A percentile compares a stretch with the other conserved stretches of the same genome.
These are phyloP conservation scores for Oedothorax gibbosus DNA, from an alignment of 1,140 invertebrate species.

Conservation along the genomic window DNA sequence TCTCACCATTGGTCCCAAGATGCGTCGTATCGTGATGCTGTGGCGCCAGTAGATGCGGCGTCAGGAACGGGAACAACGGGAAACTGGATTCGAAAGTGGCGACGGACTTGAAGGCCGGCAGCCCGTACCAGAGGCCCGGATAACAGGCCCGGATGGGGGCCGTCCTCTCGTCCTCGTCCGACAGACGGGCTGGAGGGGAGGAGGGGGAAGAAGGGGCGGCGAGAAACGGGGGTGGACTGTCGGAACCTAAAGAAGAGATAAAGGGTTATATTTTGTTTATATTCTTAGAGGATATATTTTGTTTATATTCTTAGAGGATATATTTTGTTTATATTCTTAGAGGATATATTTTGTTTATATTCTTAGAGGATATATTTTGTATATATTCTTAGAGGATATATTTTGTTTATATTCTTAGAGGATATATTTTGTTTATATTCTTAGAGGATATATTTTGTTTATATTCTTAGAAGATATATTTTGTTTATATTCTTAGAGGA, in stretches of 20 bases:
- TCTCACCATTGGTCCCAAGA: neutral
- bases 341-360: neutral
- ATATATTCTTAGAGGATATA: neutral
- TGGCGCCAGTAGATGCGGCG: constrained; percentile 51
- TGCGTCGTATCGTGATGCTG: neutral
- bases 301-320: neutral
- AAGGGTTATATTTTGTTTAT: neutral
- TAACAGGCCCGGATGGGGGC: constrained; percentile 47
- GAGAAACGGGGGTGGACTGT: constrained; percentile 11
- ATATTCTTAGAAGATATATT: neutral
- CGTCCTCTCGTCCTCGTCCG: neutral
- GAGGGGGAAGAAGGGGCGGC: neutral
- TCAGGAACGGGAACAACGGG: constrained; percentile 60
- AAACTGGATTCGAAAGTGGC: constrained; percentile 56
- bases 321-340: neutral
- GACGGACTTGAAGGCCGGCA: constrained; percentile 54
- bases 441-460: neutral
- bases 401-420: neutral
- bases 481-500: neutral
- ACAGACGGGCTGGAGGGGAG: neutral
- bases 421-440: neutral
- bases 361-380: neutral
- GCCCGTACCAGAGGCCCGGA: constrained; percentile 58
- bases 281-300: neutral
- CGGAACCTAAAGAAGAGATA: neutral